Evolutionary conservation across 2,888 invertebrate species (phyloP), one percentile per base, ranked within the genome.

Genomic region (Orthonychiurus folsomi): DNA sequence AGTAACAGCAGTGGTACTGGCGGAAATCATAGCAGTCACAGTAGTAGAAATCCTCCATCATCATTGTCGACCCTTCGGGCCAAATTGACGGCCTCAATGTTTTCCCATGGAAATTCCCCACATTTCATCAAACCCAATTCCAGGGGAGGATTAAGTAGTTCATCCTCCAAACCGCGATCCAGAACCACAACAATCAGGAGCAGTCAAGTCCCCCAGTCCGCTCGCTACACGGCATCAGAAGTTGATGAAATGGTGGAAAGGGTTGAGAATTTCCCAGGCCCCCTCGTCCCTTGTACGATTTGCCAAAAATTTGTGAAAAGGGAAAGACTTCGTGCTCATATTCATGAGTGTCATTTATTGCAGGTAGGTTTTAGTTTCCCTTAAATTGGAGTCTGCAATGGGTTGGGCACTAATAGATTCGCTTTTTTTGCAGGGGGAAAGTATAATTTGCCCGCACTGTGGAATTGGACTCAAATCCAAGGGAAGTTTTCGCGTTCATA

Each of bases 401-500:
- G 12, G 9, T 9, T 15, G 20, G 20, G 20, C 53, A 20, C 9
- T 53, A 15, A 20, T n/a, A 9, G 53, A 53, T 20, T 53, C 9
- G 9, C 21, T 21, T 12, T 53, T 71, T 26, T 66, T 71, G 26
- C 69, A 61, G 15, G 72, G 70, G 5, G 68, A 72, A 54, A 69
- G 64, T 53, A 70, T 72, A 28, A 66, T 69, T 57, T 72, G 72
- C 60, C 70, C 69, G 2, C 63, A 67, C 60, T 72, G 72, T 56
- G 69, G 70, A 12, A 70, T 70, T 25, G 70, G 67, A 12, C 61
- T 72, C n/a, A 72, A 72, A 50, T 70, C 70, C n/a, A 72, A 72
- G 56, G 72, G 72, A 18, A 72, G 72, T 50, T 72, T 66, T 52
- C 50, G 66, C 18, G 65, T 65, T 37, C 65, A 65, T 59, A 50